These are phyloP conservation scores for Oligia latruncula DNA, from an alignment of 2,888 invertebrate species.

Conservation along the genomic window DNA sequence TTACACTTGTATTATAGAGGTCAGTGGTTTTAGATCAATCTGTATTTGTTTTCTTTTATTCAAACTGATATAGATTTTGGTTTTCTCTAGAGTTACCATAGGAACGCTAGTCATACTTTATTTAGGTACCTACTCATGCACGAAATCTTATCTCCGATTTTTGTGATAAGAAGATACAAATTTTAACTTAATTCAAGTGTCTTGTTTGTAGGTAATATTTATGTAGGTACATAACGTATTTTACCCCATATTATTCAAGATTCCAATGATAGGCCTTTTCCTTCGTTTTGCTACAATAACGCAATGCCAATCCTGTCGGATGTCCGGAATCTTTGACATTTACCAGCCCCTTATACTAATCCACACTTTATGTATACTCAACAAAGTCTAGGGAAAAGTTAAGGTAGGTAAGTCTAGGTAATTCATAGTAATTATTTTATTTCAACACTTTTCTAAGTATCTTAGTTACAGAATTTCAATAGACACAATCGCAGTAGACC, in stretches of 20 bases:
- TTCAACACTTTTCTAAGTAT: too few relatives aligned
- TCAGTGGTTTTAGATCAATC: slow-evolving; percentile 4
- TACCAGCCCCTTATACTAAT: not conserved
- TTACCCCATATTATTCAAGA: slow-evolving; percentile 1
- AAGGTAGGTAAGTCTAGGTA: too few relatives aligned
- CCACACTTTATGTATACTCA: too few relatives aligned
- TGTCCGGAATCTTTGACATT: not conserved
- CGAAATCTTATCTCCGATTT: slow-evolving; percentile 23
- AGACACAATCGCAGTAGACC: too few relatives aligned
- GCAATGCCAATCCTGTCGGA: not conserved
- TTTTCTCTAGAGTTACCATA: not conserved
- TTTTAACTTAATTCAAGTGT: slow-evolving; percentile 30
- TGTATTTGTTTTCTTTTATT: slow-evolving; percentile 20
- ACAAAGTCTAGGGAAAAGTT: too few relatives aligned
- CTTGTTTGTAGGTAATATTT: slow-evolving; percentile 20
- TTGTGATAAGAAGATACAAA: slow-evolving; percentile 20
- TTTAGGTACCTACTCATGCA: not conserved
- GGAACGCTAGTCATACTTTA: not conserved
- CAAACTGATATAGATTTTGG: slow-evolving; percentile 17
- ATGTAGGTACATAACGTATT: slow-evolving; percentile 17
- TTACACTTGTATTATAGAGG: too few relatives aligned
- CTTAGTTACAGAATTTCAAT: too few relatives aligned
- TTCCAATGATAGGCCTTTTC: not conserved
- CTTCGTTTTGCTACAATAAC: not conserved
- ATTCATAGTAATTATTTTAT: too few relatives aligned